These are phyloP conservation scores for Spizaetus ornatus DNA, from an alignment of 2,113 vertebrate species.

Conservation along the genomic window DNA sequence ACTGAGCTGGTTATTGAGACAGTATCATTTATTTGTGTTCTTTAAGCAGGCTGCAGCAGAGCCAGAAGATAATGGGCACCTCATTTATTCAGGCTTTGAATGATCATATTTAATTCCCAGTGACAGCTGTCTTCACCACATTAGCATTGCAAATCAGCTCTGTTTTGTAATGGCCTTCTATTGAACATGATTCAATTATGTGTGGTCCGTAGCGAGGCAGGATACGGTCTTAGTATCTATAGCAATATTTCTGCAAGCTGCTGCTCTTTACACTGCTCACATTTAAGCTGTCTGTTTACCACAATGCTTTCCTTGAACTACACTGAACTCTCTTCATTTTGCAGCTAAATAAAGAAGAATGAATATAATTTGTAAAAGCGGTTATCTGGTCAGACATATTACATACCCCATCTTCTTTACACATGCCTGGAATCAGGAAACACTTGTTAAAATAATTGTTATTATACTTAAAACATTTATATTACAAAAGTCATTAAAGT, in stretches of 20 bases:
- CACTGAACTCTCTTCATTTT: slow-evolving; percentile 75
- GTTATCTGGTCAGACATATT: slow-evolving; percentile 68
- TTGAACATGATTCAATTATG: slow-evolving; percentile 86
- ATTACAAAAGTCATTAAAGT: slow-evolving; percentile 65
- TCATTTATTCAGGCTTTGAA: slow-evolving; percentile 84
- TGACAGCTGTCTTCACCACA: slow-evolving; percentile 81
- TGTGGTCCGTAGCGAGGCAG: slow-evolving; percentile 72
- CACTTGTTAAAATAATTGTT: slow-evolving; percentile 70
- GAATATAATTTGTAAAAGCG: slow-evolving; percentile 74
- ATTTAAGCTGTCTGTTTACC: slow-evolving; percentile 80
- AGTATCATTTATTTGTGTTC: slow-evolving; percentile 81
- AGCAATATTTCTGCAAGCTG: slow-evolving; percentile 81
- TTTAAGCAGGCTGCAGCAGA: slow-evolving; percentile 78
- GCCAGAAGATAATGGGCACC: slow-evolving; percentile 83
- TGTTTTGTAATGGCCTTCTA: slow-evolving; percentile 82
- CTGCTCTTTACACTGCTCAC: slow-evolving; percentile 81
- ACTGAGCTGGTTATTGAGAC: slow-evolving; percentile 76
- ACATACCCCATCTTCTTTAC: slow-evolving; percentile 58
- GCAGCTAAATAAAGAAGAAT: slow-evolving; percentile 76
- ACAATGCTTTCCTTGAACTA: slow-evolving; percentile 81
- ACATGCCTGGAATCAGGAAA: slow-evolving; percentile 70
- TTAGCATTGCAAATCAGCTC: slow-evolving; percentile 84
- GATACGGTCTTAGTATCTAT: slow-evolving; percentile 76
- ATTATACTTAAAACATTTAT: slow-evolving; percentile 67
- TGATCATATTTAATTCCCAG: slow-evolving; percentile 84